Evolutionary conservation across 2,113 vertebrate species (phyloP).

Genomic region (Anguilla japonica): DNA sequence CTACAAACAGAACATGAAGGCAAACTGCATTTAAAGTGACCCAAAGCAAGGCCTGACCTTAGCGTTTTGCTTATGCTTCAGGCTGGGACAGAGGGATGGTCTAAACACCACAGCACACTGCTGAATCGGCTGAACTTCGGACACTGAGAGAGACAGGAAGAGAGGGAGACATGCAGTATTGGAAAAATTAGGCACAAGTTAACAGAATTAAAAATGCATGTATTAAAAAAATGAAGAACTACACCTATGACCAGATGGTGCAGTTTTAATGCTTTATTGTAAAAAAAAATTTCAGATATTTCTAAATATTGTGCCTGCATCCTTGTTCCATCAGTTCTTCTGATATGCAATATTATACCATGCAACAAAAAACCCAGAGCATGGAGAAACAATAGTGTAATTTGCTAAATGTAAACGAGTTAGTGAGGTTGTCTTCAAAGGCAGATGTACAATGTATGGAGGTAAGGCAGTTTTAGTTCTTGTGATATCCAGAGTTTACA

Average conservation of each 20-base stretch:
- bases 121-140: slow-evolving; percentile 40
- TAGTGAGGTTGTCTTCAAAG: not conserved
- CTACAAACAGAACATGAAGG: not conserved
- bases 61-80: slow-evolving; percentile 28
- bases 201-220: not conserved
- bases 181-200: no score
- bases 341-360: no score
- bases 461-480: no score
- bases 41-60: slow-evolving; percentile 29
- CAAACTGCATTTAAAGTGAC: not conserved
- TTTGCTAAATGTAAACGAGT: not conserved
- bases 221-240: not conserved
- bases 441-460: not conserved
- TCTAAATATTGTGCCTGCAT: no score
- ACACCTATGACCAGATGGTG: not conserved
- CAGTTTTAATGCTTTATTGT: no score
- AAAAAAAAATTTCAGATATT: not conserved
- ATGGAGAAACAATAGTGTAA: not conserved
- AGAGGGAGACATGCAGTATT: no score
- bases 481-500: no score
- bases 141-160: slow-evolving; percentile 27
- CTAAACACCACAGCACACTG: slow-evolving; percentile 34
- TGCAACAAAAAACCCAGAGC: no score
- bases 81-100: slow-evolving; percentile 16
- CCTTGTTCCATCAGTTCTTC: no score